phyloP scores from a whole-genome alignment of 2,113 vertebrate genomes.

The Cebidichthys violaceus region DNA sequence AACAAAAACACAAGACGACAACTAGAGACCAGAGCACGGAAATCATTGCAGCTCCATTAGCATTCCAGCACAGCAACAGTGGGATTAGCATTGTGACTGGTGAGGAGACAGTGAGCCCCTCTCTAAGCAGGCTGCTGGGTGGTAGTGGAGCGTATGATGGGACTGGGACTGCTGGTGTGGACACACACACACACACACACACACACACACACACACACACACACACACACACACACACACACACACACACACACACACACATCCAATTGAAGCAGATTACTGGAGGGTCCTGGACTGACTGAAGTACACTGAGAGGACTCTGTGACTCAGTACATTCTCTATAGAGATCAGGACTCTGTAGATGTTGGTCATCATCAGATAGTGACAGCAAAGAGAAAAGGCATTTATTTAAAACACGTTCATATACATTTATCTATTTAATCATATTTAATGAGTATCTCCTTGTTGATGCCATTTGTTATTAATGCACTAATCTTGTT shows the following conservation, averaged over 20 bases:
- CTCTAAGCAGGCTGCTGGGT: constrained; percentile 65
- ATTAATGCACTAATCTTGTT: background rate
- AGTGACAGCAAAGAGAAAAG: background rate
- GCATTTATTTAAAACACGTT: background rate
- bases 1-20: constrained; percentile 2
- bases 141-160: constrained; percentile 70
- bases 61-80: constrained; percentile 36
- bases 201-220: constrained; percentile 55
- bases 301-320: constrained; percentile 54
- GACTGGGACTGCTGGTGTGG: constrained; percentile 60
- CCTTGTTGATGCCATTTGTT: background rate
- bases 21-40: background rate
- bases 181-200: constrained; percentile 46
- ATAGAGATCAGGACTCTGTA: too few species aligned
- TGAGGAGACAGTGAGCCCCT: constrained; percentile 54
- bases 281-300: constrained; percentile 63
- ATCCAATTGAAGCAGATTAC: constrained; percentile 77
- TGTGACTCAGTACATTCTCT: constrained; percentile 14
- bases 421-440: background rate
- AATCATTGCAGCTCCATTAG: constrained; percentile 30
- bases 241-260: constrained; percentile 51
- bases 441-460: background rate
- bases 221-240: constrained; percentile 55
- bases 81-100: constrained; percentile 58
- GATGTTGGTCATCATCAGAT: background rate